phyloP scores from a whole-genome alignment of 2,113 vertebrate genomes.

The Rhizomys pruinosus region DNA sequence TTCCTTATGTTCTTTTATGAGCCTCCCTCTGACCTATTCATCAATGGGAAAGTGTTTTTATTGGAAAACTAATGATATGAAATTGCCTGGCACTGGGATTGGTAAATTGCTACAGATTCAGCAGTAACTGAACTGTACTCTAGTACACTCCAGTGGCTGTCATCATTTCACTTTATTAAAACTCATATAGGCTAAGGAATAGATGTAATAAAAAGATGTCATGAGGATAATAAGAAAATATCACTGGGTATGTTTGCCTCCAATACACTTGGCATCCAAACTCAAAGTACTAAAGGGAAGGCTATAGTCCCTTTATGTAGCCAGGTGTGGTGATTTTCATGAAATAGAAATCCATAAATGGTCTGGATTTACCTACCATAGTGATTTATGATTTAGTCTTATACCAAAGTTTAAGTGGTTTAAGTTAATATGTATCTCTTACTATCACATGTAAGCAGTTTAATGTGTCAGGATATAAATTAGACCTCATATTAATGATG shows the following conservation, averaged over 20 bases:
- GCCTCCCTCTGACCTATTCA: conserved; percentile 47
- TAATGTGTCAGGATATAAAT: conserved; percentile 19
- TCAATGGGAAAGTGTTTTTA: conserved; percentile 56
- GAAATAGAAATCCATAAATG: conserved; percentile 65
- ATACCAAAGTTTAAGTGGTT: neutral
- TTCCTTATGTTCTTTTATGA: conserved; percentile 41
- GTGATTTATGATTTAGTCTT: conserved; percentile 58
- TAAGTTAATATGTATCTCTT: neutral
- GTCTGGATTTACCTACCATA: conserved; percentile 40
- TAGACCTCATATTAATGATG: conserved; percentile 40
- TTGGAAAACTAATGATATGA: conserved; percentile 64
- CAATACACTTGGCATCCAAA: conserved; percentile 63
- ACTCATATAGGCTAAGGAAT: conserved; percentile 65
- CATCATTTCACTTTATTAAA: conserved; percentile 75
- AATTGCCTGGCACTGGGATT: conserved; percentile 34
- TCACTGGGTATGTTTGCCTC: conserved; percentile 63
- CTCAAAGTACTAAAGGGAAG: conserved; percentile 75
- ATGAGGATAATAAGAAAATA: conserved; percentile 76
- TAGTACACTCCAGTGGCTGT: conserved; percentile 7
- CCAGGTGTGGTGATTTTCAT: neutral
- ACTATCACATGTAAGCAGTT: neutral
- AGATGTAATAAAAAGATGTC: conserved; percentile 72
- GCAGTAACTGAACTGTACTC: conserved; percentile 2
- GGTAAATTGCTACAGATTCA: conserved; percentile 46
- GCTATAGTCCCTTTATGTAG: conserved; percentile 63